These are phyloP conservation scores for Dipodomys merriami DNA, from an alignment of 2,113 vertebrate species.

Conservation along the genomic window DNA sequence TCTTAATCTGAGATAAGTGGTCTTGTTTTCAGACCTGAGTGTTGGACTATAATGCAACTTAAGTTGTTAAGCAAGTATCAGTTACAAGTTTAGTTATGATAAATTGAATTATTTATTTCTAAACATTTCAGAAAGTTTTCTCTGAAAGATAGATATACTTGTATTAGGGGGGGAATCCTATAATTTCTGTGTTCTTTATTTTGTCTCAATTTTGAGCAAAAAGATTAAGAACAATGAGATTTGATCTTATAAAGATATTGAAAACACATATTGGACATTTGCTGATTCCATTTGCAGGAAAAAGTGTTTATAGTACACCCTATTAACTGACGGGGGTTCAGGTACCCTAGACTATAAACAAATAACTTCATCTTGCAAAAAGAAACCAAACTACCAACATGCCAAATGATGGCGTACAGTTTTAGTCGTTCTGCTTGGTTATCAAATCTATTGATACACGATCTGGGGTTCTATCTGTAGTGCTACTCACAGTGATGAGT, in stretches of 20 bases:
- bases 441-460: slow-evolving; percentile 38
- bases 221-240: not conserved
- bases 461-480: not conserved
- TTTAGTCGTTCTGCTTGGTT: slow-evolving; percentile 6
- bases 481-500: not conserved
- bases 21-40: slow-evolving; percentile 68
- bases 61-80: slow-evolving; percentile 12
- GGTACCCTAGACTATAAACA: slow-evolving; percentile 50
- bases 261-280: slow-evolving; percentile 15
- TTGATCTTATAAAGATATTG: slow-evolving; percentile 46
- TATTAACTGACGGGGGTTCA: not conserved
- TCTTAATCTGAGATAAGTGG: not conserved
- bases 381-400: slow-evolving; percentile 26
- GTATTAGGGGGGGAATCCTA: not conserved
- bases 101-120: not conserved
- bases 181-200: not conserved
- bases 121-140: slow-evolving; percentile 41
- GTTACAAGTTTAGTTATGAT: slow-evolving; percentile 53
- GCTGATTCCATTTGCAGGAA: slow-evolving; percentile 60
- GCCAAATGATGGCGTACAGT: not conserved
- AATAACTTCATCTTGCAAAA: not conserved
- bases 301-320: slow-evolving; percentile 36
- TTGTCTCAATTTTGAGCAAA: slow-evolving; percentile 55
- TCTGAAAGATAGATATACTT: slow-evolving; percentile 33
- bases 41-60: slow-evolving; percentile 43